These are phyloP conservation scores for Dorcus hopei DNA, from an alignment of 2,888 invertebrate species.

Conservation along the genomic window DNA sequence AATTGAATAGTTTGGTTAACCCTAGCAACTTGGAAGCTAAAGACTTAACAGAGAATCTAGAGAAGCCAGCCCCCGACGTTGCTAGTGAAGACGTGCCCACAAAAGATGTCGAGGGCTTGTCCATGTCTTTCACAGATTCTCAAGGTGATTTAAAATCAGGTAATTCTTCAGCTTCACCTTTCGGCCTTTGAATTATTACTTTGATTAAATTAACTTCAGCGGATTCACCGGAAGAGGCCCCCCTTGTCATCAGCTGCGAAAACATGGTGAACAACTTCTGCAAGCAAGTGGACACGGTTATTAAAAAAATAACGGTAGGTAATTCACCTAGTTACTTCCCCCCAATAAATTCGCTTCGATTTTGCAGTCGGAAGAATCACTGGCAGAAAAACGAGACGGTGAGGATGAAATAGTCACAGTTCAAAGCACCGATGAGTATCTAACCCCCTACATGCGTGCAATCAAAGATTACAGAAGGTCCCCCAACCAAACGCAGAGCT, in stretches of 20 bases:
- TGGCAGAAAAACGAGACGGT: neutral
- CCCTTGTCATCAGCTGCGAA: neutral
- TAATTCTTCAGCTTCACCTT: too few species aligned
- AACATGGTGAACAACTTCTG: slow-evolving; percentile 15
- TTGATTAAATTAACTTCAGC: too few species aligned
- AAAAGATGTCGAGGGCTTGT: too few species aligned
- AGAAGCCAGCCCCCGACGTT: too few species aligned
- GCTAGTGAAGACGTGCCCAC: too few species aligned
- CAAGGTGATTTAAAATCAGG: too few species aligned
- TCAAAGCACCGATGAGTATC: slow-evolving; percentile 23
- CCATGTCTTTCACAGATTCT: too few species aligned
- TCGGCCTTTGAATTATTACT: too few species aligned
- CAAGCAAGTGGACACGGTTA: slow-evolving; percentile 22
- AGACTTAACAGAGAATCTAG: too few species aligned
- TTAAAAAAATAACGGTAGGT: slow-evolving; percentile 19
- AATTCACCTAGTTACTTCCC: neutral
- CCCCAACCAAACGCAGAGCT: slow-evolving; percentile 21
- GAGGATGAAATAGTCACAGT: too few species aligned
- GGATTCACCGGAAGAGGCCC: too few species aligned
- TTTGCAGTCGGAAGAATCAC: neutral
- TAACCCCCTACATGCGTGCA: slow-evolving; percentile 33
- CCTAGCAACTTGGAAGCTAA: too few species aligned
- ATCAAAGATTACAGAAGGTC: slow-evolving; percentile 26
- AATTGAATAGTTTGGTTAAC: slow-evolving; percentile 6
- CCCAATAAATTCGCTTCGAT: neutral